These are phyloP conservation scores for Sylvietta virens DNA, from an alignment of 2,113 vertebrate species.

Conservation along the genomic window DNA sequence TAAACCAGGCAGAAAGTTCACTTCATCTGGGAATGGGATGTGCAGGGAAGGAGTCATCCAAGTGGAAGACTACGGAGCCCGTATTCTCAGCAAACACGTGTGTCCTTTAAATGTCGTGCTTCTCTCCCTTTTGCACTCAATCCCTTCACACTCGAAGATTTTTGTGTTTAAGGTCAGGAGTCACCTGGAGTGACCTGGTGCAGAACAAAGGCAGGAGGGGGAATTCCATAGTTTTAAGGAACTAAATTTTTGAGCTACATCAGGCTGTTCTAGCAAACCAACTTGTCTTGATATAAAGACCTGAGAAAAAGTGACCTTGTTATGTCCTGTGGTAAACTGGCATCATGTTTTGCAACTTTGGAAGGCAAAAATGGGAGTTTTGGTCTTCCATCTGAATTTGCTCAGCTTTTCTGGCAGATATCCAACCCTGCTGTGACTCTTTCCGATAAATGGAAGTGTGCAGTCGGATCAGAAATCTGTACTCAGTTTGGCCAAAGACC, in stretches of 20 bases:
- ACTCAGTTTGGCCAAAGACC: background rate
- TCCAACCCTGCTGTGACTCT: background rate
- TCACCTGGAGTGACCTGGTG: background rate
- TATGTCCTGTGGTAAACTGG: background rate
- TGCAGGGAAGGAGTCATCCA: background rate
- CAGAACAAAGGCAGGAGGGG: background rate
- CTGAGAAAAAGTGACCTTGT: background rate
- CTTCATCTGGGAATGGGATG: background rate
- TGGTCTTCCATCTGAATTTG: background rate
- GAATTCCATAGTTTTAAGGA: background rate
- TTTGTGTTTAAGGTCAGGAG: background rate
- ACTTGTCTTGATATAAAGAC: background rate
- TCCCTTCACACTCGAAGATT: background rate
- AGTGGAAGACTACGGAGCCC: rapidly evolving
- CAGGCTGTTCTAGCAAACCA: background rate
- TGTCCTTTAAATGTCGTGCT: slow-evolving; percentile 1
- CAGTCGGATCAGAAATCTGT: background rate
- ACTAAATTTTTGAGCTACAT: background rate
- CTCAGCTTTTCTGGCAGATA: background rate
- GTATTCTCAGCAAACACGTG: background rate
- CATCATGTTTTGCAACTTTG: background rate
- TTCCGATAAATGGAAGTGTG: background rate
- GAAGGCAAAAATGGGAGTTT: background rate
- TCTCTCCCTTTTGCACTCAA: background rate
- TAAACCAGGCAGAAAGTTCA: background rate